A percentile compares a stretch with the other conserved stretches of the same genome.
Conservation (phyloP, 2,888 invertebrate genomes). For the Diaphora mendica region DNA sequence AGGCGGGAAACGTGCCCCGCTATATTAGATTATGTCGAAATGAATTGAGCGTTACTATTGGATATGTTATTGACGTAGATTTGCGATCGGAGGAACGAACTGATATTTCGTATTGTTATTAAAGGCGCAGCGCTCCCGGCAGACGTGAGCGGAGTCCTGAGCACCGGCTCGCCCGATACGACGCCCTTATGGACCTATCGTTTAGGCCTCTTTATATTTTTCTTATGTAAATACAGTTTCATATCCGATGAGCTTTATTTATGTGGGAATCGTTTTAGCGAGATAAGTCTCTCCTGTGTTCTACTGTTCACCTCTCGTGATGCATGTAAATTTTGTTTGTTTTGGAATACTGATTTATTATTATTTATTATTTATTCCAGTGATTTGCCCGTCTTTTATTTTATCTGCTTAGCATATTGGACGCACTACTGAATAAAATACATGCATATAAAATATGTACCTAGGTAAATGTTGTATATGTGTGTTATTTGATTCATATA, state of each 20-base stretch:
- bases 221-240: conserved; percentile 86
- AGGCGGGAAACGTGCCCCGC: conserved; percentile 85
- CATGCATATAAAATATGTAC: background rate
- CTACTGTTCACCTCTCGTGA: conserved; percentile 79
- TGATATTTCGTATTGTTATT: conserved; percentile 87
- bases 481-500: background rate
- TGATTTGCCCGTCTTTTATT: conserved; percentile 52
- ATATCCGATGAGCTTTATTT: conserved; percentile 87
- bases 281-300: conserved; percentile 82
- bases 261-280: conserved; percentile 86
- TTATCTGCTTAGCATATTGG: conserved; percentile 39
- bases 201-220: conserved; percentile 86
- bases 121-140: conserved; percentile 75
- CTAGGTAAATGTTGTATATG: background rate
- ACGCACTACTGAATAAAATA: conserved; percentile 16
- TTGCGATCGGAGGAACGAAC: conserved; percentile 87
- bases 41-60: conserved; percentile 86
- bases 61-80: conserved; percentile 87
- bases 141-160: conserved; percentile 79
- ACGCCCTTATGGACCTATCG: conserved; percentile 83
- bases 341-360: conserved; percentile 77
- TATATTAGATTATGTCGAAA: conserved; percentile 86
- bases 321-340: conserved; percentile 77
- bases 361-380: no score
- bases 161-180: conserved; percentile 68